A percentile compares a stretch with the other conserved stretches of the same genome.
Conservation (phyloP, 2,797 vertebrate species). For the Poecilia picta region DNA sequence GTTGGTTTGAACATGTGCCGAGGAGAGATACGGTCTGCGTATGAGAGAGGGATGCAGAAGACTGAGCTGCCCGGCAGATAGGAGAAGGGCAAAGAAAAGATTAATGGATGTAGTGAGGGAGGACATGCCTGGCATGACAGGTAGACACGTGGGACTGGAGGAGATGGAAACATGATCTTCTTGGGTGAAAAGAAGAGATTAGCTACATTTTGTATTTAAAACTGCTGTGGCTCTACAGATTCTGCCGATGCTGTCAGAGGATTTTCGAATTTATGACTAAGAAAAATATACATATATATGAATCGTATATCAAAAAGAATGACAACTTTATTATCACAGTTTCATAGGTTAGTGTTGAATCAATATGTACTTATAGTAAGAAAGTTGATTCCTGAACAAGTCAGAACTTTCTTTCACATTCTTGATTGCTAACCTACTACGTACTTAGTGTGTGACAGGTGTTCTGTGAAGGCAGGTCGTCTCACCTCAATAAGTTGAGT, state of each 20-base stretch:
- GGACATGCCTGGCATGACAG: slow-evolving; percentile 13
- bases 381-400: neutral
- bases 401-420: neutral
- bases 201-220: neutral
- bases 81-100: slow-evolving; percentile 16
- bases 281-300: neutral
- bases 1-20: slow-evolving; percentile 3
- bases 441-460: neutral
- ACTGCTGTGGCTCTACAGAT: neutral
- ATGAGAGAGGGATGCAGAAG: neutral
- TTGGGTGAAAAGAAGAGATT: neutral
- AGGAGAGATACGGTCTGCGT: neutral
- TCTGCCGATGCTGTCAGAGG: neutral
- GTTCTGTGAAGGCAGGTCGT: neutral
- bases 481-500: neutral
- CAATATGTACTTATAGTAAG: neutral
- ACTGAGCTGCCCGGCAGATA: slow-evolving; percentile 8
- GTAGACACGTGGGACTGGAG: slow-evolving; percentile 7
- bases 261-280: neutral
- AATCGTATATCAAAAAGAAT: neutral
- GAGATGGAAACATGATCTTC: slow-evolving; percentile 10
- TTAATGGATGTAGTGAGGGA: slow-evolving; percentile 10
- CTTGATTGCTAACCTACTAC: neutral
- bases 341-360: neutral
- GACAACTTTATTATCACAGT: neutral